Evolutionary conservation across 2,113 vertebrate genomes (phyloP), one percentile per base, ranked within the genome.

Genomic region (Nesogale talazaci): DNA sequence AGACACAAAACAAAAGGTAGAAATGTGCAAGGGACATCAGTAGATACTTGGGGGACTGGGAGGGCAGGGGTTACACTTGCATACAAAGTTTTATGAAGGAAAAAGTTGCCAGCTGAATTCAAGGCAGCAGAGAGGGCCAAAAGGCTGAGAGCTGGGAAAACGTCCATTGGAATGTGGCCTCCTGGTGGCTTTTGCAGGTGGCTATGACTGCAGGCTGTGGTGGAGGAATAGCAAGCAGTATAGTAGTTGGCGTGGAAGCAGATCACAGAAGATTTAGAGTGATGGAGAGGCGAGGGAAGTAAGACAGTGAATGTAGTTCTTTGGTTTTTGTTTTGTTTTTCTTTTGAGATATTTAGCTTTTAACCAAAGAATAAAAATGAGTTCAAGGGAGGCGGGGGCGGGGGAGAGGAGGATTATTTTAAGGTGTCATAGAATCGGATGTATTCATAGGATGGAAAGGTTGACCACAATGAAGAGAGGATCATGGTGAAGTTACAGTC

Each of bases 331-430:
- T n/a, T n/a, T n/a, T n/a, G n/a, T n/a, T 52, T 46, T 46, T 46
- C 42, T 46, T 46, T 46, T 46, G 42, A 72, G 42, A 77, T 70
- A 81, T 85, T 84, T 29, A 17, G 63, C 38, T 88, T 79, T 92
- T 72, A 84, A 89, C 78, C 72, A 82, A 90, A 89, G 67, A 57
- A 3, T 7, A 72, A 90, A 79, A 31, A 88, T 40, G 29, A 89
- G 46, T 52, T 52, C 46, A 5, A 6, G 46, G 46, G 2, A 12
- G 46, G 10, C 10, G 46, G 46, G 42, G 5, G 46, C 46, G 1
- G 14, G 46, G 8, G 15, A 65, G 65, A 86, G 9, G 52, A 65
- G 52, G 31, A 52, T 52, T 38, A 34, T 34, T 85, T 78, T 88
- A 80, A 90, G 52, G n/a, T 23, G 25, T 65, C 23, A 81, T 31